Conservation (phyloP, 2,113 vertebrate genomes). For the Otolemur garnettii region DNA sequence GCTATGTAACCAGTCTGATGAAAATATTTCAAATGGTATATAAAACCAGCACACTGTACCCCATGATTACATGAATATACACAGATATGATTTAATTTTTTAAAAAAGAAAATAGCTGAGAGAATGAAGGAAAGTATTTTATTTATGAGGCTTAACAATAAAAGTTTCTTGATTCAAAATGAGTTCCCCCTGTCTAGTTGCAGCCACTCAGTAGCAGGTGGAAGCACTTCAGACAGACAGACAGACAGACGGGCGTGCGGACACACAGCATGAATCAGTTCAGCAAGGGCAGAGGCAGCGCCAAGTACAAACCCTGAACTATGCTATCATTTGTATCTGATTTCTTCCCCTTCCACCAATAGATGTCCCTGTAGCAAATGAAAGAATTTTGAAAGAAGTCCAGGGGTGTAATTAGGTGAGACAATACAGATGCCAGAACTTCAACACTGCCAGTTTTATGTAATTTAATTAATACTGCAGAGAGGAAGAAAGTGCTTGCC, state of each 20-base stretch:
- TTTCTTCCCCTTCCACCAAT: background rate
- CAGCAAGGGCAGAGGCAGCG: rapidly evolving
- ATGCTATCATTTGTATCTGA: background rate
- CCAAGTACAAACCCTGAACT: rapidly evolving
- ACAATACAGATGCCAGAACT: slow-evolving; percentile 46
- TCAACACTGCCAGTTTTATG: slow-evolving; percentile 76
- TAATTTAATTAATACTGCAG: slow-evolving; percentile 81
- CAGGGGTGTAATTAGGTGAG: slow-evolving; percentile 75
- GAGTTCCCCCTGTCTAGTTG: background rate
- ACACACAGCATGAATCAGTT: rapidly evolving
- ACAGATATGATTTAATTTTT: too few species aligned
- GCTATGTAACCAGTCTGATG: too few species aligned
- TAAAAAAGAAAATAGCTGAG: background rate
- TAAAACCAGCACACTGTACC: too few species aligned
- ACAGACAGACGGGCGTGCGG: too few species aligned
- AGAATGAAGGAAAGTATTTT: background rate
- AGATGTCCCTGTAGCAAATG: slow-evolving; percentile 52
- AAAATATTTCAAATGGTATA: too few species aligned
- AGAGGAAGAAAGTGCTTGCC: slow-evolving; percentile 62
- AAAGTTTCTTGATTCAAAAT: background rate
- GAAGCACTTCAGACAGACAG: background rate
- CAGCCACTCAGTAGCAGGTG: rapidly evolving
- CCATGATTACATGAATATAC: too few species aligned
- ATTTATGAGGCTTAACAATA: background rate
- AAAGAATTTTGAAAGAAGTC: slow-evolving; percentile 66